Base-by-base conservation (phyloP, 2,113 vertebrate species). In the Ellobius talpinus region DNA sequence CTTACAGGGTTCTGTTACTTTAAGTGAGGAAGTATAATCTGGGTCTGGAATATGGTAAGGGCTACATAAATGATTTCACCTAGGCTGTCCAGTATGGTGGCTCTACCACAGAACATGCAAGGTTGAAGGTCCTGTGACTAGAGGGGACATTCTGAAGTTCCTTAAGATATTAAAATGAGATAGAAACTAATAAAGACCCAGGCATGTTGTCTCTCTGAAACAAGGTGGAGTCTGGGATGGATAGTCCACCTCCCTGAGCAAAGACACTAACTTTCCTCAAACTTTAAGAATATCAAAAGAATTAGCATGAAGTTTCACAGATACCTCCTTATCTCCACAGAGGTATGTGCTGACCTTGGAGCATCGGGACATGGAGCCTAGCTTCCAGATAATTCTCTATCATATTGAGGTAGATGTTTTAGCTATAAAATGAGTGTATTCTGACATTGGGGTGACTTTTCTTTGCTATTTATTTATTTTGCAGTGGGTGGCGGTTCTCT, bases 341-440 rank as follows among this genome's bases (percentile, higher is more conserved):
- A 39, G 91, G 58, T 88, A 58, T 45, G 74, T 42, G 13, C 61
- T 36, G n/a, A 93, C 10, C 58, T 47, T 13, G 4, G 55, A 94
- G n/a, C 1, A 36, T 86, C 45, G 52, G 47, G 36, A 33, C 45
- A 13, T 12, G 24, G 3, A 47, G 33, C 9, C 50, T 70, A 78
- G n/a, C 74, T 65, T 95, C 45, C 29, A 61, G 29, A 63, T 45
- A 52, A 87, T 91, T 73, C 36, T 87, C 16, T 17, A 31, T 77
- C 5, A 31, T 47, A 84, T 91, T 90, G 72, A 96, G 78, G 87
- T 76, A 94, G 50, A 81, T 36, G 21, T 91, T 78, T 89, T 9
- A 13, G 33, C 76, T 87, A 73, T 55, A 87, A 45, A 87, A 79
- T 31, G 19, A 9, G 23, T 84, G 19, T 82, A 36, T 85, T 84